Evolutionary conservation across 2,113 vertebrate species (phyloP), one percentile per base, ranked within the genome.

Genomic region (Diglossa brunneiventris): DNA sequence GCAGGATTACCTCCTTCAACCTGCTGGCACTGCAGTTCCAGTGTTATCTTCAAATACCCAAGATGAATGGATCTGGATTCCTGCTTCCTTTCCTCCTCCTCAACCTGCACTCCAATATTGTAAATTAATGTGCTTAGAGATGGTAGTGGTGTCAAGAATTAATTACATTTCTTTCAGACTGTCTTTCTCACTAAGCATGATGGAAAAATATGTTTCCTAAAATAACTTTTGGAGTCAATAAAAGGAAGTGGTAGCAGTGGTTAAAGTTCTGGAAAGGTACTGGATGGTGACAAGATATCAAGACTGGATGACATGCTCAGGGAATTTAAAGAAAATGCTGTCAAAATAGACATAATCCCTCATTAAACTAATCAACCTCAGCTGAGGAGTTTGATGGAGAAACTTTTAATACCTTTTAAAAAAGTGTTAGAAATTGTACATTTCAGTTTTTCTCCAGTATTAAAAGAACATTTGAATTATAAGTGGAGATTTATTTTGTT

Each of bases 281-380:
- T 85, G 72, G 75, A 31, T 78, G 55, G 67, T 95, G 93, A 93
- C 94, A 94, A 92, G 72, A 61, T 77, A 77, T 90, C 79, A 95
- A 82, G 82, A 83, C 46, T 80, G 63, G 42, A 67, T 96, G 93
- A 94, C 94, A 90, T 17, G 19, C 90, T 83, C 55, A 91, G 87
- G 59, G 94, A 91, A 77, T 90, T 95, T 80, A 93, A 94, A 62
- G 79, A 80, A 94, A 87, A 42, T 77, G 44, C 85, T 97, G 93
- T 94, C 94, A 95, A 97, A 96, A 96, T 93, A 96, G 37, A 88
- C 23, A 44, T 93, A 96, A 92, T 94, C 24, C 39, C 80, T 96
- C 93, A 96, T 96, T 96, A 97, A 93, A 86, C 93, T 96, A 96
- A 96, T 96, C 85, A 96, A 49, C 31, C 10, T 10, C 53, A 92